Base-by-base conservation (phyloP, 2,113 vertebrate genomes). In the Grammomys dolichurus region DNA sequence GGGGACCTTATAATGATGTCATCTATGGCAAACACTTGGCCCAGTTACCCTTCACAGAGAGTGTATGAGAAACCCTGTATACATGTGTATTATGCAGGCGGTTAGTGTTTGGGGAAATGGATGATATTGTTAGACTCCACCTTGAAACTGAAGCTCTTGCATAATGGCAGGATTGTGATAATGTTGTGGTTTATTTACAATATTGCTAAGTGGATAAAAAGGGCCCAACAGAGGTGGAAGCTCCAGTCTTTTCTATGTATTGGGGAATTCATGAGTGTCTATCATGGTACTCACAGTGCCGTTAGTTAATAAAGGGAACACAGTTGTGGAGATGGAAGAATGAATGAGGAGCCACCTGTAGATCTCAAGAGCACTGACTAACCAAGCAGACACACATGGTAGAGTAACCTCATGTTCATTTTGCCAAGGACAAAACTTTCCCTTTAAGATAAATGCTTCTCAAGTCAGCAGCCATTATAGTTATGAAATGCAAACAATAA, bases 111-210 rank as follows among this genome's bases (percentile, higher is more conserved):
- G 67, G 33, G 73, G 28, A 78, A 90, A 60, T 56, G 9, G 4
- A 40, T 7, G 67, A 17, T 46, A 63, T 63, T 80, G 31, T 60
- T 65, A 87, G 54, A 77, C 12, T 19, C 13, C 85, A 5, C 5
- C 54, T 77, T 87, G 58, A 58, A 91, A 86, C 58, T 1, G 77
- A 93, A 89, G 22, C 6, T 77, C 31, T 90, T 90, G 36, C 3
- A 78, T 2, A 58, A 56, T 51, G 40, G 24, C 69, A 80, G 36
- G 65, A 89, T 67, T 22, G 40, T 60, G 40, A 48, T 26, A 26
- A 31, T 76, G 13, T 78, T 87, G 77, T 1, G 3, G 69, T 92
- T 51, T 20, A 33, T 46, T 90, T 78, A 78, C 26, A 48, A 24
- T 73, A 58, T 73, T 26, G 54, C 65, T n/a, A 33, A 93, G 82